Conservation (phyloP, 2,797 vertebrate species). For the Antennarius maculatus region DNA sequence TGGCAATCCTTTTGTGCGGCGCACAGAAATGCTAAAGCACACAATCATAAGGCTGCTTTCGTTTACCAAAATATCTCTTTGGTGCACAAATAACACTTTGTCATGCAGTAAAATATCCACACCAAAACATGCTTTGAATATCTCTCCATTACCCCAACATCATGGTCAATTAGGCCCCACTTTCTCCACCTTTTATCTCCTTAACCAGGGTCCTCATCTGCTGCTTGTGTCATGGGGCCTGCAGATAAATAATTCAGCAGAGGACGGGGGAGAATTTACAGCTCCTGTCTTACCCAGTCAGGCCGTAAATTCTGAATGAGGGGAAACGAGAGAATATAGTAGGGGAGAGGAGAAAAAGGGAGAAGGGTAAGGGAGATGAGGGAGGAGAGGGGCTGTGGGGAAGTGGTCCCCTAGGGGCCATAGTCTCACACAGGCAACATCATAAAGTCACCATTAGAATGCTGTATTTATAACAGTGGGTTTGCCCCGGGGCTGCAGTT, state of each 20-base stretch:
- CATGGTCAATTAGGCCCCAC: slow-evolving; percentile 94
- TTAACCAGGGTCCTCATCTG: slow-evolving; percentile 93
- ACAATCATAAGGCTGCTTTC: slow-evolving; percentile 37
- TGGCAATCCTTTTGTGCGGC: slow-evolving; percentile 21
- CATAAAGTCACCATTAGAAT: slow-evolving; percentile 96
- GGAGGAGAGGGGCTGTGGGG: slow-evolving; percentile 75
- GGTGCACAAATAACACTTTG: slow-evolving; percentile 34
- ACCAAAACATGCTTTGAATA: slow-evolving; percentile 75
- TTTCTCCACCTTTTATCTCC: slow-evolving; percentile 93
- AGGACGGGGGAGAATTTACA: slow-evolving; percentile 85
- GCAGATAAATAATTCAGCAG: slow-evolving; percentile 92
- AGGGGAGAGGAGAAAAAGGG: slow-evolving; percentile 58
- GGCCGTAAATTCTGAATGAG: slow-evolving; percentile 94
- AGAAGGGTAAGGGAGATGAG: slow-evolving; percentile 61
- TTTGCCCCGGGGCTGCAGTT: slow-evolving; percentile 77
- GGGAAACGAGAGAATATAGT: slow-evolving; percentile 72
- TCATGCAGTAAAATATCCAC: slow-evolving; percentile 41
- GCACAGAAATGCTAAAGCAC: slow-evolving; percentile 15
- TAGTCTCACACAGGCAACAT: slow-evolving; percentile 92
- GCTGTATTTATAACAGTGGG: slow-evolving; percentile 90
- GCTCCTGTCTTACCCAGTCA: slow-evolving; percentile 81
- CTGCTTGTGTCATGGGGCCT: slow-evolving; percentile 91
- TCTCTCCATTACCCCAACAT: slow-evolving; percentile 93
- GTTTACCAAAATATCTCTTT: slow-evolving; percentile 48
- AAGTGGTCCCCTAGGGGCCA: slow-evolving; percentile 89